Evolutionary conservation across 2,113 vertebrate genomes (phyloP), one percentile per base, ranked within the genome.

Genomic region (Polyodon spathula): DNA sequence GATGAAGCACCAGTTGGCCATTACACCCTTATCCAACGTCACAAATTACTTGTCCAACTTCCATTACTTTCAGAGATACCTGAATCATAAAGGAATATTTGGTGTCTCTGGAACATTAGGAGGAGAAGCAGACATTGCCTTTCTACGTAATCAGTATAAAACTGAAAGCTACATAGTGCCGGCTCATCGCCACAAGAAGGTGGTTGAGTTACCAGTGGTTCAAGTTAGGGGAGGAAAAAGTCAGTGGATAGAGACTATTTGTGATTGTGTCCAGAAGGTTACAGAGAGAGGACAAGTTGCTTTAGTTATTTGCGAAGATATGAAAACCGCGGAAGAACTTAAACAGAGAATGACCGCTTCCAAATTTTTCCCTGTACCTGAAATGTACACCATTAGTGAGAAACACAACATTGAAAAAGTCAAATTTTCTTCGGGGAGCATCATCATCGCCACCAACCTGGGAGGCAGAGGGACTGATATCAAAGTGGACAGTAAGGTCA

Each of bases 11-110:
- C 68, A 64, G 4, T 51, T 71, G 40, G 48, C 68, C 1, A 40
- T 69, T 46, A 65, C 69, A 16, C 56, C 59, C 4, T 15, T 74
- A 53, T 69, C 72, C 9, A 69, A 16, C 48, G 67, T 74, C 9
- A 74, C 72, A 37, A 74, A 74, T 42, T 74, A 66, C 60, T 56
- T 74, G 56, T 74, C 70, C 50, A 73, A 73, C 42, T 60, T 66
- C 39, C 60, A 68, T 61, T 71, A 53, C 58, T 73, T 73, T 41
- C 55, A 72, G 54, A 67, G 54, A 38, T 74, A 72, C 37, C 15
- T 62, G 8, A 63, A 8, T 0, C 44, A 62, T 4, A 64, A 16
- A n/a, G 69, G 69, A 4, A 67, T 74, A 42, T 74, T 66, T 58
- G 72, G 72, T 17, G 69, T 72, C 17, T 67, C 72, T 16, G 72